These are phyloP conservation scores for Stenodera caucasica DNA, from an alignment of 2,888 invertebrate species.

Conservation along the genomic window DNA sequence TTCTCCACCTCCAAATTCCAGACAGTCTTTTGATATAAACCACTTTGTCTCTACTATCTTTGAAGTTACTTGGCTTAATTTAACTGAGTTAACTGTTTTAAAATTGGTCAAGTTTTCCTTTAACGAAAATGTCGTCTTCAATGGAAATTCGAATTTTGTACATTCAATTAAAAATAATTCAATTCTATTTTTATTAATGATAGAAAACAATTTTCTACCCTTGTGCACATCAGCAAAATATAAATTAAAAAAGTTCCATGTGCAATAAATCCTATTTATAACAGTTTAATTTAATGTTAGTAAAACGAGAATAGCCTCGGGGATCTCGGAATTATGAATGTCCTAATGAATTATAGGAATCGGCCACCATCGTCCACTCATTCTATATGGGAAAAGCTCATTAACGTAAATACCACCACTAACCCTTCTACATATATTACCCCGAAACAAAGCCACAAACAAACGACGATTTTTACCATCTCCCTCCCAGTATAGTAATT, in stretches of 20 bases:
- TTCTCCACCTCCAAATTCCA: slow-evolving; percentile 10
- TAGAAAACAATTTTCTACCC: slow-evolving; percentile 15
- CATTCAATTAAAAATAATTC: too few relatives aligned
- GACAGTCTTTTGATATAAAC: slow-evolving; percentile 43
- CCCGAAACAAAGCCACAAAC: slow-evolving; percentile 19
- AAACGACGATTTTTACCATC: slow-evolving; percentile 21
- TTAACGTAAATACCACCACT: slow-evolving; percentile 32
- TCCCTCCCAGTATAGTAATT: slow-evolving; percentile 15
- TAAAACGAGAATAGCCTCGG: slow-evolving; percentile 28
- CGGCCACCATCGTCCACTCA: slow-evolving; percentile 29
- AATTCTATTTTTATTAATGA: too few relatives aligned
- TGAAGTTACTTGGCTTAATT: slow-evolving; percentile 53
- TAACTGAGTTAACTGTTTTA: slow-evolving; percentile 51
- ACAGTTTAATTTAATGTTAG: slow-evolving; percentile 33
- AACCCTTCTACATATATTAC: slow-evolving; percentile 12
- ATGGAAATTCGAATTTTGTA: not conserved
- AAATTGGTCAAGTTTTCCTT: slow-evolving; percentile 42
- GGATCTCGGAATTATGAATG: slow-evolving; percentile 31
- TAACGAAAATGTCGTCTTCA: slow-evolving; percentile 18
- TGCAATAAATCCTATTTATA: slow-evolving; percentile 34
- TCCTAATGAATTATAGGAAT: slow-evolving; percentile 33
- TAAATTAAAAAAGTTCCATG: slow-evolving; percentile 31
- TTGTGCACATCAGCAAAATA: slow-evolving; percentile 21
- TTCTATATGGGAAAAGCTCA: slow-evolving; percentile 29
- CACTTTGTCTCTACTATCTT: slow-evolving; percentile 45